Conservation (phyloP, 2,888 invertebrate species). For the Ctenicera cuprea region DNA sequence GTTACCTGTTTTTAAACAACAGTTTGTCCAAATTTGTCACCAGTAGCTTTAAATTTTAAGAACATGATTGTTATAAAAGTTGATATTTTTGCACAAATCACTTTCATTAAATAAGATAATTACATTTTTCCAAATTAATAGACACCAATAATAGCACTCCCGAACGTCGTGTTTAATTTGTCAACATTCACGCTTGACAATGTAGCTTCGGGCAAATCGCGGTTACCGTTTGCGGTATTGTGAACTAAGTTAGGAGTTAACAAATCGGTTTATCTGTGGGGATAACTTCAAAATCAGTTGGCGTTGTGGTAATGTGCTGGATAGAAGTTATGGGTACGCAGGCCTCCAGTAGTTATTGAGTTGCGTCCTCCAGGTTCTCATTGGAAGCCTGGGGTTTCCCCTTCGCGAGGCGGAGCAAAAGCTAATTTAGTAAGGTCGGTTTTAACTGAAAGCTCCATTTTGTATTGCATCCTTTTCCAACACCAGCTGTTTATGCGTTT, state of each 20-base stretch:
- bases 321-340: slow-evolving; percentile 61
- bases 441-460: slow-evolving; percentile 59
- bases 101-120: neutral
- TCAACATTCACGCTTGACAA: neutral
- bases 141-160: slow-evolving; percentile 1
- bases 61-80: slow-evolving; percentile 27
- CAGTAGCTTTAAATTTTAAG: slow-evolving; percentile 17
- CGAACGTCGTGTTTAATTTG: slow-evolving; percentile 7
- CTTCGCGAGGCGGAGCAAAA: slow-evolving; percentile 56
- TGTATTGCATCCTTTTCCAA: slow-evolving; percentile 60
- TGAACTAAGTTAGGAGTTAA: slow-evolving; percentile 57
- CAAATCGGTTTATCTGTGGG: slow-evolving; percentile 62
- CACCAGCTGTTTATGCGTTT: slow-evolving; percentile 33
- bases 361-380: slow-evolving; percentile 55
- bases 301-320: slow-evolving; percentile 54
- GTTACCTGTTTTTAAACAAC: slow-evolving; percentile 46
- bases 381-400: slow-evolving; percentile 58
- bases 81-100: slow-evolving; percentile 7
- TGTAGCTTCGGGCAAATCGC: slow-evolving; percentile 29
- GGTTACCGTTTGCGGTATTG: slow-evolving; percentile 51
- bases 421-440: slow-evolving; percentile 56
- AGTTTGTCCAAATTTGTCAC: slow-evolving; percentile 31
- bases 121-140: slow-evolving; percentile 17
- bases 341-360: slow-evolving; percentile 57
- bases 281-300: slow-evolving; percentile 62